phyloP scores from a whole-genome alignment of 1,140 invertebrate species.

The Drosophila kurseongensis region DNA sequence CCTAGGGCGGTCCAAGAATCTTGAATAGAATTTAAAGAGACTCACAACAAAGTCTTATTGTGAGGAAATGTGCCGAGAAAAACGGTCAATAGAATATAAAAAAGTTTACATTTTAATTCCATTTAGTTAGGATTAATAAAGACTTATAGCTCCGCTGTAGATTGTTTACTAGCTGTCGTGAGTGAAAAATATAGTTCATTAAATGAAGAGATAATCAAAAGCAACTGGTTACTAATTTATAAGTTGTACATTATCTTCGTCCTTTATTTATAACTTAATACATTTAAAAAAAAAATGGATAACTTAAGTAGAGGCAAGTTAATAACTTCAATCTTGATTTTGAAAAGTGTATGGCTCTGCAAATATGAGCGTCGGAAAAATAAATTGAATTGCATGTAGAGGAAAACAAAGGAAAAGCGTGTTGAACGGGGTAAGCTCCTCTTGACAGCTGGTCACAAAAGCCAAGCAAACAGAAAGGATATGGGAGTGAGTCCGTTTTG shows the following conservation, averaged over 20 bases:
- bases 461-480: conserved; percentile 28
- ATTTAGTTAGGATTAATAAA: too few species aligned
- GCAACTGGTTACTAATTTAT: too few species aligned
- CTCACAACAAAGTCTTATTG: conserved; percentile 11
- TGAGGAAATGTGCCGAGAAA: conserved; percentile 8
- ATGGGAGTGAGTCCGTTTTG: not conserved
- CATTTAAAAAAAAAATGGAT: too few species aligned
- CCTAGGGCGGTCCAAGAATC: conserved; percentile 59
- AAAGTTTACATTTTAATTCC: not conserved
- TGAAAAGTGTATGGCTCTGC: conserved; percentile 25
- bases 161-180: too few species aligned
- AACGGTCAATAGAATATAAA: not conserved
- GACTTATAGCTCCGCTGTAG: too few species aligned
- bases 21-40: conserved; percentile 73
- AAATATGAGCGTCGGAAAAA: conserved; percentile 58
- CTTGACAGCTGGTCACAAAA: conserved; percentile 76
- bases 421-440: conserved; percentile 36
- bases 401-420: conserved; percentile 12
- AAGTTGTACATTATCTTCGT: too few species aligned
- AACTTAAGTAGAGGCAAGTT: not conserved
- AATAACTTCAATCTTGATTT: not conserved
- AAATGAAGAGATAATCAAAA: too few species aligned
- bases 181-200: too few species aligned
- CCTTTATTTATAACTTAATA: too few species aligned
- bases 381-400: conserved; percentile 77